These are phyloP conservation scores for Nowickia ferox DNA, from an alignment of 2,888 invertebrate species.

Conservation along the genomic window DNA sequence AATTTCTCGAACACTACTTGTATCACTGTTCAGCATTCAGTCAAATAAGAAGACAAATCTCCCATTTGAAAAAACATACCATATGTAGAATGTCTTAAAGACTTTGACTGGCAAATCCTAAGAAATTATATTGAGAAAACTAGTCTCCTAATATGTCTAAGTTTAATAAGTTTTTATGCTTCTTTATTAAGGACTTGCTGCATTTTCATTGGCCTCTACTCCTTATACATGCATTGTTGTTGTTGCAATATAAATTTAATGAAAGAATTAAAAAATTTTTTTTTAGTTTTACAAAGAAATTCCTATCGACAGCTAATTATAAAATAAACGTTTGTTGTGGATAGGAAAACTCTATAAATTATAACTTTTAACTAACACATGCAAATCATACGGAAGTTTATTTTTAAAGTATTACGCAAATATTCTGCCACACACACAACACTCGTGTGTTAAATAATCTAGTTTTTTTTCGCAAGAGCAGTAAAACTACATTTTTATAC, in stretches of 20 bases:
- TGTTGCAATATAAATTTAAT: not conserved
- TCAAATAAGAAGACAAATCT: too few relatives aligned
- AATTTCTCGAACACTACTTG: too few relatives aligned
- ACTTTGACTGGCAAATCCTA: too few relatives aligned
- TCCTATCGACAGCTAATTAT: conserved; percentile 13
- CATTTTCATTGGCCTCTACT: not conserved
- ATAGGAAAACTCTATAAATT: conserved; percentile 55
- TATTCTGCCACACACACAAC: not conserved
- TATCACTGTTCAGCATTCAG: too few relatives aligned
- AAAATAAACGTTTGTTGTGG: conserved; percentile 31
- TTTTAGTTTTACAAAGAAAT: not conserved
- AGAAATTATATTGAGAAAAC: too few relatives aligned
- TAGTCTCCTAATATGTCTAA: too few relatives aligned
- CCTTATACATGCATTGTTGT: not conserved
- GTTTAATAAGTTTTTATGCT: too few relatives aligned
- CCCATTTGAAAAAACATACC: too few relatives aligned
- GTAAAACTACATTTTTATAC: not conserved
- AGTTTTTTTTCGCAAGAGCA: not conserved
- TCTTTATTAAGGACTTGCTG: too few relatives aligned
- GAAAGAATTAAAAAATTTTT: not conserved
- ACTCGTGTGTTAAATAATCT: not conserved
- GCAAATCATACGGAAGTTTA: conserved; percentile 56
- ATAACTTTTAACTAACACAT: conserved; percentile 54
- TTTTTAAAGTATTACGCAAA: conserved; percentile 21
- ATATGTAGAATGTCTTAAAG: too few relatives aligned